Evolutionary conservation across 2,888 invertebrate genomes (phyloP).

Genomic region (Drosophila dives): DNA sequence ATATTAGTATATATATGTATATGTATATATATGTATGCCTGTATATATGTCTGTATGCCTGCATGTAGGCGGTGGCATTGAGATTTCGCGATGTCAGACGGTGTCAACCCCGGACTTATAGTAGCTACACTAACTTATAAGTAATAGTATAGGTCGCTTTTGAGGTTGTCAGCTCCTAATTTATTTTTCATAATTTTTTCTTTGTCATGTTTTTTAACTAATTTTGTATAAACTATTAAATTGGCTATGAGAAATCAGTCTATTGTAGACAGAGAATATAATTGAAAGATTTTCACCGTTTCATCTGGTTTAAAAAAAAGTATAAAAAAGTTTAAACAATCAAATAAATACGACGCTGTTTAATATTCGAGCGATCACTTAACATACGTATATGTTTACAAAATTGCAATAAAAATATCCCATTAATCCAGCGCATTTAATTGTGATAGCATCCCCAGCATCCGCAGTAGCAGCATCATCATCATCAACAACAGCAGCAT

Average conservation of each 20-base stretch:
- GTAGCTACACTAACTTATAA: slow-evolving; percentile 22
- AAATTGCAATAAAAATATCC: slow-evolving; percentile 16
- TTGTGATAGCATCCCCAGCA: slow-evolving; percentile 29
- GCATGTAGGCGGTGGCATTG: slow-evolving; percentile 42
- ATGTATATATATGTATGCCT: not conserved
- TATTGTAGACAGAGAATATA: no score
- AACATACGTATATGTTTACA: slow-evolving; percentile 16
- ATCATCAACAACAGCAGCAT: slow-evolving; percentile 45
- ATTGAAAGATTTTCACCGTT: not conserved
- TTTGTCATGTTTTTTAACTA: not conserved
- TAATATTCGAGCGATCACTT: not conserved
- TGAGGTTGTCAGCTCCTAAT: slow-evolving; percentile 46
- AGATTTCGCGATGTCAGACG: slow-evolving; percentile 56
- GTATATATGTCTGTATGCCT: not conserved
- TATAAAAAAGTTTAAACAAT: not conserved
- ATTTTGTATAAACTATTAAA: not conserved
- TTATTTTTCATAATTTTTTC: not conserved
- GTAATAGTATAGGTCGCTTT: slow-evolving; percentile 20
- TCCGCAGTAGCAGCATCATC: slow-evolving; percentile 26
- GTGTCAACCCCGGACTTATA: slow-evolving; percentile 44
- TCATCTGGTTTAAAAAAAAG: not conserved
- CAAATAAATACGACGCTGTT: not conserved
- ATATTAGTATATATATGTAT: slow-evolving; percentile 8
- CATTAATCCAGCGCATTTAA: slow-evolving; percentile 38
- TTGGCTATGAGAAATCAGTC: no score